These are phyloP conservation scores for Pyralis farinalis DNA, from an alignment of 2,888 invertebrate species.

Conservation along the genomic window DNA sequence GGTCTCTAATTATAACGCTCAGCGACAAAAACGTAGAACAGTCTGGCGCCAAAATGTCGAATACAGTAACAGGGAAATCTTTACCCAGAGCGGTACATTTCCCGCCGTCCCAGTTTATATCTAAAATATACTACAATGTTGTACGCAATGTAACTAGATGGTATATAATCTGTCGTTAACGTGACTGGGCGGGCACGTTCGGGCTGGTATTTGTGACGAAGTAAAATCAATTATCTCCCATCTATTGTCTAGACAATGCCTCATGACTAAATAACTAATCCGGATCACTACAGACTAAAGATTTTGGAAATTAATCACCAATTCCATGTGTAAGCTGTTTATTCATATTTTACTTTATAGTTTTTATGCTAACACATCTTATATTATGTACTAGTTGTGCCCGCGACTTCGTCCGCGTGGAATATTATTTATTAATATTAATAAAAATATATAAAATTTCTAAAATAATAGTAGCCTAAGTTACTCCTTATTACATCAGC, in stretches of 20 bases:
- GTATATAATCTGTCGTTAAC: conserved; percentile 16
- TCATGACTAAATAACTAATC: conserved; percentile 3
- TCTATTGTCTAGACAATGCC: conserved; percentile 40
- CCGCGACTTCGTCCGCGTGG: no score
- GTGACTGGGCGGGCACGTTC: conserved; percentile 9
- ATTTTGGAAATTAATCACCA: no score
- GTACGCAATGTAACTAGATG: conserved; percentile 21
- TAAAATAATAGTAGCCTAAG: no score
- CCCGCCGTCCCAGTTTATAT: neutral
- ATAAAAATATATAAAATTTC: no score
- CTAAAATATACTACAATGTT: neutral
- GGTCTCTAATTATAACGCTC: conserved; percentile 4
- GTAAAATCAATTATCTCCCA: conserved; percentile 40
- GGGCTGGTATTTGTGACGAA: conserved; percentile 31
- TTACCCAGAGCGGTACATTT: neutral
- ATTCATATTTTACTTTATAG: no score
- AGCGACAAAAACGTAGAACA: neutral
- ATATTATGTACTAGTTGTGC: no score
- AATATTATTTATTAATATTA: no score
- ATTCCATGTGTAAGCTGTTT: neutral
- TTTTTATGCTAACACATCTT: no score
- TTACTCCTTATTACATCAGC: no score
- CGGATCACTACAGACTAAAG: no score
- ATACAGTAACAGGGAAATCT: neutral
- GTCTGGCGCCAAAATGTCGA: neutral